Percentiles rank a stretch among this genome's conserved stretches.
phyloP scores from a whole-genome alignment of 2,888 invertebrate genomes.

The Standfussiana lucernea region DNA sequence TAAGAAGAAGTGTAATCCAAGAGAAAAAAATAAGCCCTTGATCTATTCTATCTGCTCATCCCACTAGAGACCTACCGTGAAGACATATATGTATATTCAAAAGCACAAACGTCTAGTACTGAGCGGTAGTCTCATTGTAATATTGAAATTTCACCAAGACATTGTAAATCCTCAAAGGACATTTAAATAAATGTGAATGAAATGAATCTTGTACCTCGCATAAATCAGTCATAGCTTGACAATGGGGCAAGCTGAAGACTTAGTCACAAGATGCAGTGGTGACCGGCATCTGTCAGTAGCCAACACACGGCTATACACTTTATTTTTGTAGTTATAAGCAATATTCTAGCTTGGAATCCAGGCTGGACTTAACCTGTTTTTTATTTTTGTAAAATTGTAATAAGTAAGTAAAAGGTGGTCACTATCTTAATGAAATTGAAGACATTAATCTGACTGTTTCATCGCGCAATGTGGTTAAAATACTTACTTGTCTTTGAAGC shows the following conservation, averaged over 20 bases:
- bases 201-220: constrained; percentile 64
- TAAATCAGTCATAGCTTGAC: constrained; percentile 70
- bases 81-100: constrained; percentile 60
- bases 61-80: constrained; percentile 45
- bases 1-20: background rate
- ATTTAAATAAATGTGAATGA: constrained; percentile 72
- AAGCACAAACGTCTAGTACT: constrained; percentile 61
- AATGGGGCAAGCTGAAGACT: constrained; percentile 67
- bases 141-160: constrained; percentile 67
- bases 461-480: background rate
- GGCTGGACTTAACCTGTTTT: background rate
- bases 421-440: constrained; percentile 26
- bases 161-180: constrained; percentile 62
- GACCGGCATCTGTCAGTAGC: constrained; percentile 57
- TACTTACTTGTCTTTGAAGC: background rate
- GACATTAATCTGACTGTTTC: background rate
- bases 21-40: background rate
- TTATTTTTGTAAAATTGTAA: constrained; percentile 27
- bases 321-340: constrained; percentile 29
- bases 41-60: constrained; percentile 8
- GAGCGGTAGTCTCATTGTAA: constrained; percentile 64
- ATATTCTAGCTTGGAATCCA: constrained; percentile 21
- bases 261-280: constrained; percentile 57
- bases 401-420: constrained; percentile 21
- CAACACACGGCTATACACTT: constrained; percentile 32